Evolutionary conservation across 2,888 invertebrate genomes (phyloP).

Genomic region (Lobophora halterata): DNA sequence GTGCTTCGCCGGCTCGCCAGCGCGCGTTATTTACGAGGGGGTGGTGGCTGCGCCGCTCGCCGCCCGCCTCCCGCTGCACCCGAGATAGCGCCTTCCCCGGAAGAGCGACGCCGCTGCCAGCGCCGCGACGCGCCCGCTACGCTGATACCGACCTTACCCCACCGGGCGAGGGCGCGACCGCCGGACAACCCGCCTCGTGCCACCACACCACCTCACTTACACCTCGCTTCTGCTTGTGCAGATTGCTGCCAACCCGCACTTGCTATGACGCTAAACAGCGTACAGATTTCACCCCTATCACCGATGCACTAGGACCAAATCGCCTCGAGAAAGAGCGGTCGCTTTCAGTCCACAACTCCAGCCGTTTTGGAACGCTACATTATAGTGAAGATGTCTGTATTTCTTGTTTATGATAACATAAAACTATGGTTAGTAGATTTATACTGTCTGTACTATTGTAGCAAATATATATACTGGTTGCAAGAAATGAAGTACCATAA

Average conservation of each 20-base stretch:
- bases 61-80: conserved; percentile 60
- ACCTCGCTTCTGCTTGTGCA: conserved; percentile 69
- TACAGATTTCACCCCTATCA: conserved; percentile 65
- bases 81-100: conserved; percentile 78
- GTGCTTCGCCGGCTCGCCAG: conserved; percentile 80
- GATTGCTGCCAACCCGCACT: conserved; percentile 67
- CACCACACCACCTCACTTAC: conserved; percentile 58
- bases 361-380: conserved; percentile 58
- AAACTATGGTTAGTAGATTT: conserved; percentile 68
- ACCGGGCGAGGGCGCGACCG: conserved; percentile 35
- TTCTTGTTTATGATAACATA: conserved; percentile 69
- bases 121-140: conserved; percentile 34
- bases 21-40: conserved; percentile 79
- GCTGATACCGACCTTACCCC: conserved; percentile 41
- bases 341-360: conserved; percentile 51
- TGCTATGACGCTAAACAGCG: conserved; percentile 46
- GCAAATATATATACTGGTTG: conserved; percentile 45
- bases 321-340: conserved; percentile 42
- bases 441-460: conserved; percentile 54
- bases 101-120: conserved; percentile 63
- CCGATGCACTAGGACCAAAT: conserved; percentile 55
- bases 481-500: conserved; percentile 33
- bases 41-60: conserved; percentile 52
- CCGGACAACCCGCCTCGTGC: conserved; percentile 35
- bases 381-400: conserved; percentile 71